These are phyloP conservation scores for Aleiodes leptofemur DNA, from an alignment of 2,888 invertebrate genomes.

Conservation along the genomic window DNA sequence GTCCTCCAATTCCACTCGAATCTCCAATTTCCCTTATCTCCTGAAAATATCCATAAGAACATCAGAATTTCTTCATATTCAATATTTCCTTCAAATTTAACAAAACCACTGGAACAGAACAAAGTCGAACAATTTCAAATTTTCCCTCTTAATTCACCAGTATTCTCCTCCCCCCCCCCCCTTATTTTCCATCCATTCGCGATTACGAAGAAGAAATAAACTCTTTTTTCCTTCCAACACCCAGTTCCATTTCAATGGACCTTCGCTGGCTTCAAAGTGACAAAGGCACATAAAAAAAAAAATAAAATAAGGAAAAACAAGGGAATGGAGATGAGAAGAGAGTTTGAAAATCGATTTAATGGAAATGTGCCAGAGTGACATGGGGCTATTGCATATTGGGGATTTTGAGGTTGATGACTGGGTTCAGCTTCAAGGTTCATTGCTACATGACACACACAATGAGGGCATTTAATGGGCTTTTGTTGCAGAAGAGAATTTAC, in stretches of 20 bases:
- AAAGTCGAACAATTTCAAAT: not conserved
- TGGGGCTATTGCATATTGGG: constrained; percentile 46
- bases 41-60: no score
- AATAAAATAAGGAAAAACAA: constrained; percentile 7
- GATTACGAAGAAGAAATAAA: constrained; percentile 11
- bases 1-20: no score
- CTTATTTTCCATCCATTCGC: not conserved
- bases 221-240: constrained; percentile 28
- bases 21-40: no score
- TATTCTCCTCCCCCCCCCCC: not conserved
- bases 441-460: not conserved
- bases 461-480: constrained; percentile 1
- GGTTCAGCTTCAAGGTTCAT: not conserved
- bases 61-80: no score
- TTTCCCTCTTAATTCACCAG: constrained; percentile 1
- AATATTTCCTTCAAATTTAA: no score
- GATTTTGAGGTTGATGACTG: not conserved
- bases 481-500: constrained; percentile 12
- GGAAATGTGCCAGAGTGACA: constrained; percentile 51
- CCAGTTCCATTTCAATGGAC: constrained; percentile 39
- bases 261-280: constrained; percentile 40
- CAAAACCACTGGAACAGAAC: no score
- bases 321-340: constrained; percentile 28
- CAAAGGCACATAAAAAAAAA: constrained; percentile 37
- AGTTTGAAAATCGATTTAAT: constrained; percentile 54